Base-by-base conservation (phyloP, 2,888 invertebrate genomes). In the Eretmocerus hayati region DNA sequence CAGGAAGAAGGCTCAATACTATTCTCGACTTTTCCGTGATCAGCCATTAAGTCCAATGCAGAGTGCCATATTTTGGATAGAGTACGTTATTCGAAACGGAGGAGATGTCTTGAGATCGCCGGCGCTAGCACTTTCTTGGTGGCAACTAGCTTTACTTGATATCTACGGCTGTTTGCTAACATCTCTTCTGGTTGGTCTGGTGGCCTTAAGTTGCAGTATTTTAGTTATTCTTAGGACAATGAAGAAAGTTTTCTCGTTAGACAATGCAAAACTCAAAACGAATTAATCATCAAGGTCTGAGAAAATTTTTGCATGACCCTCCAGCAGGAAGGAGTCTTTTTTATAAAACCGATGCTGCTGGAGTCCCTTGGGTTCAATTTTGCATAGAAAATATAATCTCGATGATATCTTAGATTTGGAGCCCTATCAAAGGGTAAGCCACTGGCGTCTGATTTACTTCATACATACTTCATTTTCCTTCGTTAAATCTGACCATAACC, bases 71-170 rank as follows among this genome's bases (percentile, higher is more conserved):
- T 66, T 55, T 46, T 66, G 65, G 65, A 55, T 65, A 18, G 66
- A 65, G 52, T 67, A 63, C 39, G 56, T 66, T 11, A 58, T 63
- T 33, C 59, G 60, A 54, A 58, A 66, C 38, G 66, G 66, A 1
- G 53, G 50, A 2, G 38, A 61, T 42, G 47, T 52, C 2, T 48
- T 68, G 8, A 56, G 52, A 54, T 62, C 65, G 2, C 57, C 61
- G 8, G 57, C 59, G 1, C 43, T 54, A 2, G 48, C 61, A 6
- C 50, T 65, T 15, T 37, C 53, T 2, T 62, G 62, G 62, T 66
- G 62, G 64, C 59, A 66, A 41, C 36, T 58, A 6, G 48, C 58
- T 9, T 46, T 62, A 23, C 31, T 67, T 4, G 65, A 67, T 41
- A 54, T 67, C 15, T 60, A 59, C 39, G 54, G 52, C 11, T 46